Evolutionary conservation across 1,140 invertebrate genomes (phyloP), one percentile per base, ranked within the genome.

Genomic region (Scaptomyza hsui): DNA sequence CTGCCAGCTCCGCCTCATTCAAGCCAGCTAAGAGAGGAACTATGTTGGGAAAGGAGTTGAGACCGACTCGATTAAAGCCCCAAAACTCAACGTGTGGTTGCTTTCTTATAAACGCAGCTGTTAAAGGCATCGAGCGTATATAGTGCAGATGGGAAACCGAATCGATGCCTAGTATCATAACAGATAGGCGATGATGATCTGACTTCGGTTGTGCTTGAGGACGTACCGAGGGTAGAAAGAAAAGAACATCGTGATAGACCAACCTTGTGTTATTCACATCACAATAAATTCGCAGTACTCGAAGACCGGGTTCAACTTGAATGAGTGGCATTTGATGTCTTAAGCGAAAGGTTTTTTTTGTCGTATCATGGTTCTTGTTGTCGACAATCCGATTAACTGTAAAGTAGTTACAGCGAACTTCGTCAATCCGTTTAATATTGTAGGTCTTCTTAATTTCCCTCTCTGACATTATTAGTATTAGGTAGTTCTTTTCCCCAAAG

Each of bases 131-230:
- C 51, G 95, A 94, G 37, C 97, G 93, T 49, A 95, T 93, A 57
- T 97, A 95, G 92, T 97, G 97, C 65, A 97, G 92, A 19, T 96
- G 93, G 0, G 97, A 98, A 0, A 97, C 93, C 0, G 96, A 95
- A 89, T 98, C 97, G 7, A 98, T 93, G 0, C 97, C 97, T 4
- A 98, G 83, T 7, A 98, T 92, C 12, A 98, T 92, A 0, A 98
- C 93, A 0, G 83, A 88, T 1, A 88, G 4, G 6, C 60, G 56
- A 94, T 92, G 12, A n/a, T 0, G 13, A 7, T n/a, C n/a, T 3
- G 41, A 3, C 4, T 9, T 13, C 2, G 2, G 0, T 2, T 4
- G 10, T 0, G 3, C 5, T 37, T n/a, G 12, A 12, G 4, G 15
- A 12, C n/a, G 42, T n/a, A n/a, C n/a, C n/a, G n/a, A n/a, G 74